phyloP scores from a whole-genome alignment of 1,140 invertebrate species.

The Drosophila bifasciata region DNA sequence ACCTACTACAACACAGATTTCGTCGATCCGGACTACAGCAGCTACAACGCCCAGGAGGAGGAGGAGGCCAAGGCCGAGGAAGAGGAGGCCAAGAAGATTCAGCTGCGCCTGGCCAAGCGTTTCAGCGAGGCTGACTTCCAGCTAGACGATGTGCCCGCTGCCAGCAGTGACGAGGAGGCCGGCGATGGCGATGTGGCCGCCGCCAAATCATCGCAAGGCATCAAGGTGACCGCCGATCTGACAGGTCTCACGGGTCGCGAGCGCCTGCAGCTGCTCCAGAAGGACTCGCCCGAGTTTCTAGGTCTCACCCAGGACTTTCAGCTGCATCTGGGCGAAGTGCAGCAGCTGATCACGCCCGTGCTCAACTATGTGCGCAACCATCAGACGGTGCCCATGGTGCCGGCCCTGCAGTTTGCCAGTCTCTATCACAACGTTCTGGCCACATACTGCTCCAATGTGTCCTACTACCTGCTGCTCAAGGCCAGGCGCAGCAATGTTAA shows the following conservation, averaged over 20 bases:
- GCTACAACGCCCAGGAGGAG: slow-evolving; percentile 89
- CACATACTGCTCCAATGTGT: slow-evolving; percentile 94
- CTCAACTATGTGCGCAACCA: slow-evolving; percentile 87
- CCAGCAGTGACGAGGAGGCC: slow-evolving; percentile 62
- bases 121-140: slow-evolving; percentile 92
- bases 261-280: slow-evolving; percentile 90
- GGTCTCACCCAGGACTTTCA: slow-evolving; percentile 91
- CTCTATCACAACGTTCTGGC: slow-evolving; percentile 89
- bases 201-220: slow-evolving; percentile 83
- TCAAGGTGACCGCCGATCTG: slow-evolving; percentile 86
- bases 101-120: slow-evolving; percentile 90
- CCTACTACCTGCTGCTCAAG: slow-evolving; percentile 94
- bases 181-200: slow-evolving; percentile 85
- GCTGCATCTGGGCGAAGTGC: slow-evolving; percentile 88
- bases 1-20: slow-evolving; percentile 94
- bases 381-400: slow-evolving; percentile 75
- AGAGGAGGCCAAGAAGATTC: slow-evolving; percentile 92
- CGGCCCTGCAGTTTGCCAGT: slow-evolving; percentile 86
- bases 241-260: slow-evolving; percentile 90
- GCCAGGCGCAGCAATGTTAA: slow-evolving; percentile 88
- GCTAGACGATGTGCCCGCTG: slow-evolving; percentile 85
- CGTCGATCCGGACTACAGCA: slow-evolving; percentile 93
- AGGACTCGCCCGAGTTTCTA: slow-evolving; percentile 93
- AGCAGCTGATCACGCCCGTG: slow-evolving; percentile 87
- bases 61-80: slow-evolving; percentile 92